Base-by-base conservation (phyloP, 2,797 vertebrate species). In the Pantherophis vulpinus region DNA sequence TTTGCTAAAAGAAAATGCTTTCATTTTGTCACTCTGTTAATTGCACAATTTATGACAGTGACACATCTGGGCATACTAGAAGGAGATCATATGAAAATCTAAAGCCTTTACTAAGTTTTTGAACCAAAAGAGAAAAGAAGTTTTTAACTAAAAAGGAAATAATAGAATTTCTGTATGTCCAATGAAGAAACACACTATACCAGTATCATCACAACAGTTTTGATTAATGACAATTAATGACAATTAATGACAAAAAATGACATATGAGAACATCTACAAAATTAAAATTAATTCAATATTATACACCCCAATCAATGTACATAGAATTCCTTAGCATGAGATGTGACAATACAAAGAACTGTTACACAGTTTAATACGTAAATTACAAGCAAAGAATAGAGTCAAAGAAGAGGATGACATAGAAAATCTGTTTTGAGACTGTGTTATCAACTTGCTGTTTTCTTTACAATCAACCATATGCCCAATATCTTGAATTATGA, bases 1-100 rank as follows among this genome's bases (percentile, higher is more conserved):
- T 95, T 93, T 58, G 87, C 14, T 89, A 12, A 74, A 74, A 74
- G 58, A 89, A 1, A 63, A 1, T 8, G 1, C 25, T 90, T 79
- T 90, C 79, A 86, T 87, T 93, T 32, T 0, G 87, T 91, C 51
- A 87, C 12, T 61, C 55, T 27, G 42, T 0, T 18, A 92, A 91
- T 90, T 95, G 1, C 10, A 95, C 27, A 87, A 16, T 66, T 89
- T 61, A 90, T 47, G 90, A 89, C 27, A 93, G 51, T 90, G 74
- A 70, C 86, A 58, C 23, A 12, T 10, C 92, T 93, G 91, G 13
- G 9, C 6, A 92, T 2, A 86, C 0, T 1, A 56, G 9, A n/a
- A 42, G 27, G 1, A 60, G 23, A 37, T 9, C 74, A 54, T 88
- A 10, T 83, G 11, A 91, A 59, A 91, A 93, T 88, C 29, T 92